Percentiles rank a stretch among this genome's conserved stretches.
Conservation (phyloP, 2,888 invertebrate species). For the Bhutanitis thaidina region DNA sequence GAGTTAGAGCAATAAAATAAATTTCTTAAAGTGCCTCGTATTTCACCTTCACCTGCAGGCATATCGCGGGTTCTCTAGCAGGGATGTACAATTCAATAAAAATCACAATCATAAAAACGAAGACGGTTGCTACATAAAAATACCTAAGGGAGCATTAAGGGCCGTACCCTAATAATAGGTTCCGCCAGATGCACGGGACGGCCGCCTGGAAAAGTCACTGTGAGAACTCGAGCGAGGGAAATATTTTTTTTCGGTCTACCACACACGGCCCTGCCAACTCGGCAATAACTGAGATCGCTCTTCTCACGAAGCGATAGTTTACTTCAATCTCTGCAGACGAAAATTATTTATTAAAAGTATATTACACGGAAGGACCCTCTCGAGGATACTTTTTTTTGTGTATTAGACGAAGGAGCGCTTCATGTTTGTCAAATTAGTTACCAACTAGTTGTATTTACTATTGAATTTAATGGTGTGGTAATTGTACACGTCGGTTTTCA, state of each 20-base stretch:
- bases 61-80: conserved; percentile 46
- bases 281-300: conserved; percentile 61
- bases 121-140: conserved; percentile 74
- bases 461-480: no score
- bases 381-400: conserved; percentile 12
- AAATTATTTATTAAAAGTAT: conserved; percentile 22
- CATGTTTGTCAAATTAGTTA: no score
- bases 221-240: conserved; percentile 73
- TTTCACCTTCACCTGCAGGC: conserved; percentile 68
- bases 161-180: conserved; percentile 76
- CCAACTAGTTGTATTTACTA: no score
- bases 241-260: conserved; percentile 79
- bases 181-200: conserved; percentile 78
- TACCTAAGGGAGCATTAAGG: conserved; percentile 77
- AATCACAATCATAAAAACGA: conserved; percentile 78
- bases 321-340: conserved; percentile 37
- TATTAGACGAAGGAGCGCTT: conserved; percentile 5
- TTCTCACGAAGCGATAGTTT: conserved; percentile 50
- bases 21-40: conserved; percentile 69
- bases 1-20: conserved; percentile 68
- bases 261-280: conserved; percentile 75
- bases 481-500: no score
- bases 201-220: conserved; percentile 75
- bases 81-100: conserved; percentile 68
- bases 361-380: conserved; percentile 8